Evolutionary conservation across 2,797 vertebrate species (phyloP).

Genomic region (Phataginus tetradactyla): DNA sequence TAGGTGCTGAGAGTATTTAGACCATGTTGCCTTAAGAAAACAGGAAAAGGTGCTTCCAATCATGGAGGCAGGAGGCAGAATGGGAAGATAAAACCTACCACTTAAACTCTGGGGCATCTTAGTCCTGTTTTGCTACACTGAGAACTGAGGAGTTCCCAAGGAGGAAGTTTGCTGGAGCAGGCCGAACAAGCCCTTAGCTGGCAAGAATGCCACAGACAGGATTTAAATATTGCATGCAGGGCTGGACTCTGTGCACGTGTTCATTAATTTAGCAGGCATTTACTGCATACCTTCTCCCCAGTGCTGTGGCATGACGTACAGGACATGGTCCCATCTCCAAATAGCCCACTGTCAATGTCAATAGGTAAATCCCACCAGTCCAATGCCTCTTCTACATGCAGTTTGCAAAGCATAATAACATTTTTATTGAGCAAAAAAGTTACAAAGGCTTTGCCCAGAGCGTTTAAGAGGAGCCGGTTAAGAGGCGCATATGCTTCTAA

Average conservation of each 20-base stretch:
- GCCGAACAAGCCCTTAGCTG: neutral
- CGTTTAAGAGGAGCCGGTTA: neutral
- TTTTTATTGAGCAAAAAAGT: neutral
- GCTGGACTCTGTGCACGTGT: neutral
- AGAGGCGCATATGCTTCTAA: neutral
- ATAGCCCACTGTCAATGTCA: neutral
- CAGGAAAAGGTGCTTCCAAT: neutral
- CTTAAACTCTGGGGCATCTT: neutral
- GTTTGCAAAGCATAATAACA: neutral
- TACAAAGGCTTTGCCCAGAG: neutral
- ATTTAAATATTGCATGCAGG: neutral
- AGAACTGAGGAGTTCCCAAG: neutral
- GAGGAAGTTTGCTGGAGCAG: neutral
- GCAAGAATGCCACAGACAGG: too few species aligned
- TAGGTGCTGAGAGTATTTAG: neutral
- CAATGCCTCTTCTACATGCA: neutral
- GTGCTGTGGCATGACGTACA: rapidly evolving
- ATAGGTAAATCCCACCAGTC: neutral
- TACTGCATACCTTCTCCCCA: neutral
- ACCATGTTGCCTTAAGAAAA: neutral
- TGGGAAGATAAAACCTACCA: neutral
- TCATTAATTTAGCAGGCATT: neutral
- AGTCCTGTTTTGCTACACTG: too few species aligned
- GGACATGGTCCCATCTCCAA: neutral
- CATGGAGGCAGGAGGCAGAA: neutral